phyloP scores from a whole-genome alignment of 2,888 invertebrate genomes.

The Chironomus riparius region DNA sequence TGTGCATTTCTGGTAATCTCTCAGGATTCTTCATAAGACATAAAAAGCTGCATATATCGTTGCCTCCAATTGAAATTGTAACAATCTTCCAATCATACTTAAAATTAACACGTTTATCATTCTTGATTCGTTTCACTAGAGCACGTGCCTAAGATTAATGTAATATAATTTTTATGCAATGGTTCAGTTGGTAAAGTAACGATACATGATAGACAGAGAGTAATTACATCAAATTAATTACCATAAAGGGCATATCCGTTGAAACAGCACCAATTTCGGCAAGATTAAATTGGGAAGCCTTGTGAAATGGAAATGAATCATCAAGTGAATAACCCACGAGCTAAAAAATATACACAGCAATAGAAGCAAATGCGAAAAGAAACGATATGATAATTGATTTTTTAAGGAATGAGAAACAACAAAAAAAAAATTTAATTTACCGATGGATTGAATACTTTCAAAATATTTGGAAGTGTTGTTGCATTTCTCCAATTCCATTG shows the following conservation, averaged over 20 bases:
- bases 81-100: constrained; percentile 53
- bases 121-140: constrained; percentile 44
- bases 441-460: constrained; percentile 50
- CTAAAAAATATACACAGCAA: constrained; percentile 1
- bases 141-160: constrained; percentile 34
- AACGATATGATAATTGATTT: neutral
- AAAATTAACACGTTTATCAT: constrained; percentile 43
- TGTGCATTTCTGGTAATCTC: constrained; percentile 40
- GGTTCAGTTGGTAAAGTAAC: neutral
- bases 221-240: neutral
- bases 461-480: constrained; percentile 46
- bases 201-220: neutral
- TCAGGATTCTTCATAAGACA: constrained; percentile 41
- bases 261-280: constrained; percentile 48
- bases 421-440: constrained; percentile 21
- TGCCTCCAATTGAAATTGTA: constrained; percentile 51
- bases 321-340: constrained; percentile 47
- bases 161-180: too few species aligned
- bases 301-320: constrained; percentile 39
- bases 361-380: neutral
- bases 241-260: constrained; percentile 45
- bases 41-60: constrained; percentile 47
- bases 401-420: neutral
- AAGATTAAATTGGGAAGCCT: constrained; percentile 46
- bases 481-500: constrained; percentile 43